A percentile compares a stretch with the other conserved stretches of the same genome.
These are phyloP conservation scores for Platycnemis pennipes DNA, from an alignment of 2,888 invertebrate genomes.

Conservation along the genomic window DNA sequence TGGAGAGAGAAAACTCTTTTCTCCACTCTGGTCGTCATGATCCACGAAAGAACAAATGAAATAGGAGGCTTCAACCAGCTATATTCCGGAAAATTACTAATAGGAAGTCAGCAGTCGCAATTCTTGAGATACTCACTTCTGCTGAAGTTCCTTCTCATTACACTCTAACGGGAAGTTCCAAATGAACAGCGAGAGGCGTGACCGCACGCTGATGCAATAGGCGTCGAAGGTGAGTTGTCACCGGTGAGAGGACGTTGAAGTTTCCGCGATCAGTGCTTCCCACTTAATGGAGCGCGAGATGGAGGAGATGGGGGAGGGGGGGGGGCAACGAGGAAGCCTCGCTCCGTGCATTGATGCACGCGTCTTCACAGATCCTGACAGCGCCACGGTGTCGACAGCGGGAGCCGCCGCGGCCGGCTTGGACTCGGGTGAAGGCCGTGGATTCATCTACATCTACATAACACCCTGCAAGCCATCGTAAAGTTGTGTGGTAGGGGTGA, in stretches of 20 bases:
- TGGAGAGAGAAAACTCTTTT: too few species aligned
- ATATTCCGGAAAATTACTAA: background rate
- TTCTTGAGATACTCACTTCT: background rate
- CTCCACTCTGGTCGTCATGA: too few species aligned
- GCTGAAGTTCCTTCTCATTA: slow-evolving; percentile 29
- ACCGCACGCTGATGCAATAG: background rate
- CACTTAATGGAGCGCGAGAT: too few species aligned
- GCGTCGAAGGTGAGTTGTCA: too few species aligned
- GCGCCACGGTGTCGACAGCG: too few species aligned
- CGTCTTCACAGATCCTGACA: slow-evolving; percentile 57
- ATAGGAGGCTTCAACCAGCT: too few species aligned
- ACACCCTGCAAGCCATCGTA: too few species aligned
- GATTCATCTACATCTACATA: too few species aligned
- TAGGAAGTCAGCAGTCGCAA: background rate
- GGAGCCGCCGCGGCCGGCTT: too few species aligned
- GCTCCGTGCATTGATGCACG: background rate
- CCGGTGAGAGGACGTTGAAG: background rate
- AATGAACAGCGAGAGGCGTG: slow-evolving; percentile 26
- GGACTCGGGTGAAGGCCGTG: too few species aligned
- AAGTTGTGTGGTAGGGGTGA: too few species aligned
- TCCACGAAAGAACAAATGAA: too few species aligned
- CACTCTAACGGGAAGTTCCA: background rate
- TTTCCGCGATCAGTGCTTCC: background rate
- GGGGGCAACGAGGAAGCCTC: background rate
- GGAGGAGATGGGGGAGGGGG: background rate